phyloP scores from a whole-genome alignment of 1,140 invertebrate species.

The Zeugodacus cucurbitae region DNA sequence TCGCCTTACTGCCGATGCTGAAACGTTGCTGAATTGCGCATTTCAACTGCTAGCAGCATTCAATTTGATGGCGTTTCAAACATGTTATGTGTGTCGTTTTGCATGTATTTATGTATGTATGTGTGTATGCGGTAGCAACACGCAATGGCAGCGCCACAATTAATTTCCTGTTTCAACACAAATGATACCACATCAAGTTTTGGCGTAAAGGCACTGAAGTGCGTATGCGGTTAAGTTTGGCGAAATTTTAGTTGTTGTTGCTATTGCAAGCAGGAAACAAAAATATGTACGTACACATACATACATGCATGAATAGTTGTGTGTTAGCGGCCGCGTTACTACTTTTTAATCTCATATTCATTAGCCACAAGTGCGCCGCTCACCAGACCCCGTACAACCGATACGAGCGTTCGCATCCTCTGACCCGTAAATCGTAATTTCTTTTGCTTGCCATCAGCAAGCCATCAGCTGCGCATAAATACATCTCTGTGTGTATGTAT shows the following conservation, averaged over 20 bases:
- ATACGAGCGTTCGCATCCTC: not conserved
- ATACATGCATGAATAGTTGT: not conserved
- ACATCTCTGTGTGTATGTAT: not conserved
- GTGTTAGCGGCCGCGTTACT: not conserved
- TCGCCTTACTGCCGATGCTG: not conserved
- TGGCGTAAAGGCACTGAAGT: not conserved
- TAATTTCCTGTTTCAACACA: conserved; percentile 10
- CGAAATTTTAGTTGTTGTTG: not conserved
- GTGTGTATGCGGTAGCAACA: not conserved
- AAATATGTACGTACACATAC: not conserved
- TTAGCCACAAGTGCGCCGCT: not conserved
- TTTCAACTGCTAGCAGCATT: not conserved
- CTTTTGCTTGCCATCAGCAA: not conserved
- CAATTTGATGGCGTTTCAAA: not conserved
- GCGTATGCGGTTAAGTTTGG: not conserved
- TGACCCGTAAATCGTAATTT: not conserved
- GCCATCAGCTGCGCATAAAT: not conserved
- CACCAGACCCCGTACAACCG: not conserved
- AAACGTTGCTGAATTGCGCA: not conserved
- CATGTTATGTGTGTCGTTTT: not conserved
- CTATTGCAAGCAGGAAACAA: not conserved
- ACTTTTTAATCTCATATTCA: conserved; percentile 7
- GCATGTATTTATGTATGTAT: too few relatives aligned
- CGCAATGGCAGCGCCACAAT: not conserved
- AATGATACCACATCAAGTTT: conserved; percentile 9